Percentiles rank a stretch among this genome's conserved stretches.
Evolutionary conservation across 2,888 invertebrate genomes (phyloP).

Genomic region (Chrysolina oricalcia): DNA sequence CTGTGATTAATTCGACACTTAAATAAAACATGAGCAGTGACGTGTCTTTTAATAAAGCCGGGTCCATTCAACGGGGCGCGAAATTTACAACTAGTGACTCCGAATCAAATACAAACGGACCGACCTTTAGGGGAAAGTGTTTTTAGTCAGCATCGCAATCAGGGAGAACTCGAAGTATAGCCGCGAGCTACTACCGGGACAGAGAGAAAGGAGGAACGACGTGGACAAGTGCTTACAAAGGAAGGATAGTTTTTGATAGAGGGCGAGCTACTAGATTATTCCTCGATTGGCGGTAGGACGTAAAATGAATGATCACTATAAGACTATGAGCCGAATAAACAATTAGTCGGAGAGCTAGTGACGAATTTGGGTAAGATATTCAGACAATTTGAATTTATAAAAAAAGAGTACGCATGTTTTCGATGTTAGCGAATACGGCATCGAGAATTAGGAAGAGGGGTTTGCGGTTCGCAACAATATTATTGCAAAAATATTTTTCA

Average conservation of each 20-base stretch:
- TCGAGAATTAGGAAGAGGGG: too few species aligned
- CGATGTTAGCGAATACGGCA: too few species aligned
- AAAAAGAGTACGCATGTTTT: too few species aligned
- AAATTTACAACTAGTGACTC: slow-evolving; percentile 62
- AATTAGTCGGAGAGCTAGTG: slow-evolving; percentile 4
- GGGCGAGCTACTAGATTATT: slow-evolving; percentile 41
- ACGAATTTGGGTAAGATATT: too few species aligned
- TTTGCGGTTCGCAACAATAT: too few species aligned
- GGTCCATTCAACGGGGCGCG: slow-evolving; percentile 59
- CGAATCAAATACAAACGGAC: slow-evolving; percentile 56
- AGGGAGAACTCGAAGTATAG: slow-evolving; percentile 37
- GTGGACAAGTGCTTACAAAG: slow-evolving; percentile 38
- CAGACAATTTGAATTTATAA: too few species aligned
- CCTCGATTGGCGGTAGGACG: slow-evolving; percentile 35
- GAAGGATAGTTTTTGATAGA: slow-evolving; percentile 35
- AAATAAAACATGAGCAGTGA: slow-evolving; percentile 63
- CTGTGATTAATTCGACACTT: slow-evolving; percentile 47
- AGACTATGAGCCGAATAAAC: slow-evolving; percentile 32
- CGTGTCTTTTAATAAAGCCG: slow-evolving; percentile 61
- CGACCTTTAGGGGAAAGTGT: slow-evolving; percentile 38
- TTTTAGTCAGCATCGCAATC: slow-evolving; percentile 59
- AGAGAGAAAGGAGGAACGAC: slow-evolving; percentile 26
- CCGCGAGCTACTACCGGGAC: slow-evolving; percentile 13
- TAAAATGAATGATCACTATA: slow-evolving; percentile 31
- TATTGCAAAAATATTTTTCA: too few species aligned